Evolutionary conservation across 2,888 invertebrate genomes (phyloP), one percentile per base, ranked within the genome.

Genomic region (Phytoseiulus persimilis): DNA sequence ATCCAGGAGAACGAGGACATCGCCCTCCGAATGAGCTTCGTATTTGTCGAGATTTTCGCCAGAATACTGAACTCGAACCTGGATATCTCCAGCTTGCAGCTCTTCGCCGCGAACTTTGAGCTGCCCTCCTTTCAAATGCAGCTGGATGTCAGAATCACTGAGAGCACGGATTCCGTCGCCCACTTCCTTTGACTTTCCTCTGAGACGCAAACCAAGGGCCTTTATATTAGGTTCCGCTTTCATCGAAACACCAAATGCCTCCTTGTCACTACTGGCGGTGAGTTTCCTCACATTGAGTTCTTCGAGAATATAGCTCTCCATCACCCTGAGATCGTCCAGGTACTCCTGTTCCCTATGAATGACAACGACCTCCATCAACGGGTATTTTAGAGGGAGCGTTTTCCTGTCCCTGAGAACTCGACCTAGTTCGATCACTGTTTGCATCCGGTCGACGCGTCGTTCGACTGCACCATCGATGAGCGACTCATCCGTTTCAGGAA

Each of bases 211-310:
- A 0, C 99, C 99, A 23, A 98, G 94, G 45, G 95, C 94, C 93
- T 97, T 98, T 93, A 97, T 97, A 93, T 99, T 98, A 0, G 98
- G 98, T 92, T 99, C 98, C 0, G 98, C 99, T 92, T 95, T 94
- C 90, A 99, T 93, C 5, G 95, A 95, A 39, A 99, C 96, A 0
- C 97, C 98, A 93, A 97, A 99, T 92, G 96, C 96, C 91, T 95
- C 94, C 93, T 98, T 98, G 92, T 99, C 97, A 83, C 95, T 95
- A 1, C 97, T 96, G 0, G 96, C 94, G 0, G 95, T 96, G 90
- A 99, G 93, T 91, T 95, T 95, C 90, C 95, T 95, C 0, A 99
- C 95, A 93, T 99, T 99, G 92, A 99, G 94, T 93, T 99, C 99
- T 92, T 93, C 90, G 11, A 90, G 90, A 90, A 99, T 95, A 92